Evolutionary conservation across 1,140 invertebrate genomes (phyloP).

Genomic region (Bilobella aurantiaca): DNA sequence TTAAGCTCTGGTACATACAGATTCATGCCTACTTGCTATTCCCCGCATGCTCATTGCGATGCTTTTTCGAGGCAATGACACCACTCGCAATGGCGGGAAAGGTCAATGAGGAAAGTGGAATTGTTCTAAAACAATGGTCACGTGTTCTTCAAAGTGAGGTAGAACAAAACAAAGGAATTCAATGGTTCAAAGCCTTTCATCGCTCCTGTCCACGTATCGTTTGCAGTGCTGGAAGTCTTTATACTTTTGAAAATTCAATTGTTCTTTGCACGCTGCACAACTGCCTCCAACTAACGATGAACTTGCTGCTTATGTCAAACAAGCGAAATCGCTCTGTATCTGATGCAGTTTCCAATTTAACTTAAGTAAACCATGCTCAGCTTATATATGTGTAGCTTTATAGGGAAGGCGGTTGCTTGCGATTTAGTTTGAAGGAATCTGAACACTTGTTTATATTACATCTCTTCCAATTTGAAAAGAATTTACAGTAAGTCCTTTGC

Average conservation of each 20-base stretch:
- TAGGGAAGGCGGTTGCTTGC: no score
- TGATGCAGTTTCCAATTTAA: no score
- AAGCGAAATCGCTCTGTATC: no score
- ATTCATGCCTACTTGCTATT: background rate
- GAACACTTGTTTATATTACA: no score
- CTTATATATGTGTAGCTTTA: no score
- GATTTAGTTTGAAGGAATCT: no score
- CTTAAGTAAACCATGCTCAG: no score
- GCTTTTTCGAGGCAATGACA: background rate
- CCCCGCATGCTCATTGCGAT: conserved; percentile 8
- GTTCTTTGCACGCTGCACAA: conserved; percentile 12
- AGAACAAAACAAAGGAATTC: background rate
- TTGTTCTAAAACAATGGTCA: background rate
- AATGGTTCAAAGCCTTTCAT: background rate
- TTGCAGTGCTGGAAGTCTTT: conserved; percentile 10
- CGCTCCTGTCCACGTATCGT: background rate
- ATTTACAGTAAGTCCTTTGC: no score
- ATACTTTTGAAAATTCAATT: conserved; percentile 16
- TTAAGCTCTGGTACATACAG: background rate
- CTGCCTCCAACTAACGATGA: conserved; percentile 9
- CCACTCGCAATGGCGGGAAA: conserved; percentile 9
- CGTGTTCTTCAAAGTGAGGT: background rate
- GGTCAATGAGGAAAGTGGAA: background rate
- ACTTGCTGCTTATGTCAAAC: conserved; percentile 15
- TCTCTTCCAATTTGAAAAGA: no score